These are phyloP conservation scores for Psittacula derbiana DNA, from an alignment of 2,797 vertebrate genomes.

Conservation along the genomic window DNA sequence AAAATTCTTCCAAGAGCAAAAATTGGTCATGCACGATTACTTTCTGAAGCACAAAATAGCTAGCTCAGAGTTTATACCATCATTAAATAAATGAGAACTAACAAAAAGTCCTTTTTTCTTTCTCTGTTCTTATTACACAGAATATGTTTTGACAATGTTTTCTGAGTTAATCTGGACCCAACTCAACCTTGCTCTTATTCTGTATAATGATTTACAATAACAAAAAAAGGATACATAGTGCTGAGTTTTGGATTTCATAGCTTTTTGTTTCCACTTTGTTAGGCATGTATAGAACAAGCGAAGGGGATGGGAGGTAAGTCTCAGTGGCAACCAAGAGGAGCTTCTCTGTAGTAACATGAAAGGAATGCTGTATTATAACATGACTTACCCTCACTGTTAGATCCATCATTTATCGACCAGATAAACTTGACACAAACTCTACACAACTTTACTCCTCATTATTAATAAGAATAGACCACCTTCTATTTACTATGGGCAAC, in stretches of 20 bases:
- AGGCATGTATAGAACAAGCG: background rate
- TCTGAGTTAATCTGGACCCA: background rate
- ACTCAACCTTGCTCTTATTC: background rate
- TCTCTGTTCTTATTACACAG: background rate
- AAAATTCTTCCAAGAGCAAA: slow-evolving; percentile 20
- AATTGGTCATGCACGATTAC: slow-evolving; percentile 2
- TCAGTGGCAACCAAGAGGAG: background rate
- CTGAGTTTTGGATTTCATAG: background rate
- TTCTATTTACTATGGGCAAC: background rate
- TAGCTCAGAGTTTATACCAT: background rate
- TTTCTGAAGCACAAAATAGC: slow-evolving; percentile 15
- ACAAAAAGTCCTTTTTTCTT: background rate
- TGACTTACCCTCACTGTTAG: background rate
- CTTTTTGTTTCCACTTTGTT: background rate
- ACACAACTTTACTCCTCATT: background rate
- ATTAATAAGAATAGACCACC: background rate
- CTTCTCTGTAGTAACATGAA: background rate
- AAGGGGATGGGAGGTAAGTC: background rate
- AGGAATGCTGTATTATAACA: background rate
- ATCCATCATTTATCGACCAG: background rate
- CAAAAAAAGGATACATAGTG: background rate
- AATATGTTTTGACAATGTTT: slow-evolving; percentile 19
- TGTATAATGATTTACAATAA: background rate
- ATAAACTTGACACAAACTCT: background rate
- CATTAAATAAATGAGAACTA: slow-evolving; percentile 48